These are phyloP conservation scores for Spodoptera exigua DNA, from an alignment of 2,888 invertebrate genomes.

Conservation along the genomic window DNA sequence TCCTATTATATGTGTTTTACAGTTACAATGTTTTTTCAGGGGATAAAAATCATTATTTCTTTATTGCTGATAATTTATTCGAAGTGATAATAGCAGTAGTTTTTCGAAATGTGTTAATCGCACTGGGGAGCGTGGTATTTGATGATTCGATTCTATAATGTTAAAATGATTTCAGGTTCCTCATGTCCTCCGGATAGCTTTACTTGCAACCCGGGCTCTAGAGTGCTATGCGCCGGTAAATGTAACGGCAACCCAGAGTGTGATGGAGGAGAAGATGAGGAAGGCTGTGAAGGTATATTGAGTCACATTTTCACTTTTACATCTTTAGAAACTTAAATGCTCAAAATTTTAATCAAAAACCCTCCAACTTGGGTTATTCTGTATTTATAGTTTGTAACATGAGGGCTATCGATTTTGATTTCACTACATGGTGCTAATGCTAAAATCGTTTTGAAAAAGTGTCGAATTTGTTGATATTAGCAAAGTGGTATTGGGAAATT, in stretches of 20 bases:
- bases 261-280: slow-evolving; percentile 90
- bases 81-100: slow-evolving; percentile 41
- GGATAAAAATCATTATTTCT: not conserved
- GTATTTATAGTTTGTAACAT: too few relatives aligned
- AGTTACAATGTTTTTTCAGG: not conserved
- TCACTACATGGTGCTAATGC: too few relatives aligned
- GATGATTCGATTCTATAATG: slow-evolving; percentile 1
- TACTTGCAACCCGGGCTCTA: slow-evolving; percentile 66
- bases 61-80: slow-evolving; percentile 5
- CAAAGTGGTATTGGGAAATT: too few relatives aligned
- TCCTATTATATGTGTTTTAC: slow-evolving; percentile 20
- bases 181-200: slow-evolving; percentile 69
- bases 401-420: too few relatives aligned
- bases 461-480: too few relatives aligned
- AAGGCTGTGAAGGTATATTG: slow-evolving; percentile 79
- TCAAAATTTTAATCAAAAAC: slow-evolving; percentile 3
- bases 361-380: not conserved
- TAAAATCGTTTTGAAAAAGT: too few relatives aligned
- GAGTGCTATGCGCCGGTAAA: slow-evolving; percentile 66
- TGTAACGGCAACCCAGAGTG: slow-evolving; percentile 88
- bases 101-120: slow-evolving; percentile 41
- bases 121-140: slow-evolving; percentile 14
- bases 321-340: not conserved
- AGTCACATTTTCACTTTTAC: not conserved
- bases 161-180: slow-evolving; percentile 60